Percentiles rank a stretch among this genome's conserved stretches.
These are phyloP conservation scores for Trissoscelio sp. DNA, from an alignment of 2,888 invertebrate genomes.

Conservation along the genomic window DNA sequence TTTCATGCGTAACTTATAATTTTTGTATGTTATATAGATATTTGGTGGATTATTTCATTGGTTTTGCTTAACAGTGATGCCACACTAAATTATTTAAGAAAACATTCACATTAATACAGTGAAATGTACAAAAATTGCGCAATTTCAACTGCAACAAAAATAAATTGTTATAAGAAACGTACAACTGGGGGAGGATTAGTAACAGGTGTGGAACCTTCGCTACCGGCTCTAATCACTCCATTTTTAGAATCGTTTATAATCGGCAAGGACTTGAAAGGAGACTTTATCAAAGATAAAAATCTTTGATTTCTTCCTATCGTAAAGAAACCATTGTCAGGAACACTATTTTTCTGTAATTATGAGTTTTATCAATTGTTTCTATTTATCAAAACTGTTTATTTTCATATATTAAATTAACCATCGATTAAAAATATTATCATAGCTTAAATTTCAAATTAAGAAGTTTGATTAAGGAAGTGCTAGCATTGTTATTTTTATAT, in stretches of 20 bases:
- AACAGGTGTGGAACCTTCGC: slow-evolving; percentile 78
- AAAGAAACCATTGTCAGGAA: slow-evolving; percentile 80
- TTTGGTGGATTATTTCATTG: not conserved
- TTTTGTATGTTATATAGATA: too few relatives aligned
- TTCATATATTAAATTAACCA: too few relatives aligned
- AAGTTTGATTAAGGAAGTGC: too few relatives aligned
- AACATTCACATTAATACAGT: not conserved
- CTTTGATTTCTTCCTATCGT: slow-evolving; percentile 80
- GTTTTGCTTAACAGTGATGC: not conserved
- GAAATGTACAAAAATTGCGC: not conserved
- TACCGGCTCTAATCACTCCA: slow-evolving; percentile 79
- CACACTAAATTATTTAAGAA: not conserved
- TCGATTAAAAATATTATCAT: too few relatives aligned
- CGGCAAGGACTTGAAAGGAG: slow-evolving; percentile 81
- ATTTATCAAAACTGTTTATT: too few relatives aligned
- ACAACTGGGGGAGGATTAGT: slow-evolving; percentile 78
- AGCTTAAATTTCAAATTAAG: too few relatives aligned
- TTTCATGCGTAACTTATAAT: not conserved
- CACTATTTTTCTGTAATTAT: slow-evolving; percentile 80
- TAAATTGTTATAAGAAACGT: slow-evolving; percentile 72
- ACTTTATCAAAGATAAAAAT: slow-evolving; percentile 79
- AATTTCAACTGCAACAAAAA: slow-evolving; percentile 10
- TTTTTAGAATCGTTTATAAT: slow-evolving; percentile 79
- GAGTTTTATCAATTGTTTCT: slow-evolving; percentile 39
- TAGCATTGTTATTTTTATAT: not conserved